Evolutionary conservation across 2,888 invertebrate genomes (phyloP), one percentile per base, ranked within the genome.

Genomic region (Xestia xanthographa): DNA sequence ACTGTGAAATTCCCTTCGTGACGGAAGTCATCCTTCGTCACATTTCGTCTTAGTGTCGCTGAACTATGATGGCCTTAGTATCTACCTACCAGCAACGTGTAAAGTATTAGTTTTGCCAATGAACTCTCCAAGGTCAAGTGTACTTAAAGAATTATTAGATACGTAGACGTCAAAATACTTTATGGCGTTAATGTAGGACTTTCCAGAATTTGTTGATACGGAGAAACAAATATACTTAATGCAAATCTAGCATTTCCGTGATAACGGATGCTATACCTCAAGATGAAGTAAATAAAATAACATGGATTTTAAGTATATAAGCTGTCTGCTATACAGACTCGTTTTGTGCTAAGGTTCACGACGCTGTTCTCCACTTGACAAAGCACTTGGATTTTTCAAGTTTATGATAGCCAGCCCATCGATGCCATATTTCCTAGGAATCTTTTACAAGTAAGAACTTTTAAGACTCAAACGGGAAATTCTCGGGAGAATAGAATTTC

Each of bases 71-170:
- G 86, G 72, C 88, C 81, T 79, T 69, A 73, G 78, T 81, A 50
- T 26, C 41, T 41, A 63, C 63, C n/a, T 63, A 43, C 72, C 45
- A 70, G 29, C 45, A 71, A 71, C 75, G 80, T 75, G 82, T 76
- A 74, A 82, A 82, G 77, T 86, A 86, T 91, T 91, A 92, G 90
- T 92, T 91, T 90, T 93, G 92, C 92, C 93, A 93, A 86, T 89
- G 89, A 91, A 90, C 90, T 90, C 89, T 22, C 69, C 80, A 84
- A 88, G 89, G 90, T 90, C 87, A 85, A 85, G 82, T 83, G 87
- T 84, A 85, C 86, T 83, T 89, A 90, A 90, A 87, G 34, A 80
- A 87, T 86, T 86, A 86, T 77, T 77, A 75, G 74, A 74, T 70
- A 69, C 77, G 63, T 68, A 71, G 62, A 65, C 70, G 48, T 78